A percentile compares a stretch with the other conserved stretches of the same genome.
Evolutionary conservation across 30 jellyfish, hydroid and myxozoan genomes (phyloP).

Genomic region (Cassiopea andromeda): DNA sequence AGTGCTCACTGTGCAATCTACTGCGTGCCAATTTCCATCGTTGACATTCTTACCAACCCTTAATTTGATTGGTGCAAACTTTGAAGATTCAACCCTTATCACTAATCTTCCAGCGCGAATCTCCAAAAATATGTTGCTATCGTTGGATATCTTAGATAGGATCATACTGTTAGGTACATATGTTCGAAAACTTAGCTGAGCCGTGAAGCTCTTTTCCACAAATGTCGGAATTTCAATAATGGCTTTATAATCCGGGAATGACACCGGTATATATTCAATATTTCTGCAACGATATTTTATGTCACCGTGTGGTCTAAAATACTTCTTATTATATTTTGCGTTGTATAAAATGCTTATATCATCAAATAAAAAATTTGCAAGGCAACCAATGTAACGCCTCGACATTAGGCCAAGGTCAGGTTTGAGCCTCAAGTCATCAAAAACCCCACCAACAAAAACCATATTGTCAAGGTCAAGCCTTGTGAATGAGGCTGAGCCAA

Average conservation of each 20-base stretch:
- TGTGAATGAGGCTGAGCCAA: constrained; percentile 58
- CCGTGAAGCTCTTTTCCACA: constrained; percentile 72
- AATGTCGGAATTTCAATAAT: constrained; percentile 74
- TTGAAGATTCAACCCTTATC: constrained; percentile 71
- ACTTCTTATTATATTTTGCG: constrained; percentile 76
- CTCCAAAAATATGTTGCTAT: constrained; percentile 77
- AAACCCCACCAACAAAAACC: constrained; percentile 87
- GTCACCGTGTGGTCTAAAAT: constrained; percentile 75
- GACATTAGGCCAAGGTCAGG: constrained; percentile 60
- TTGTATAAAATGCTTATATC: constrained; percentile 70
- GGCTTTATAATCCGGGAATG: constrained; percentile 81
- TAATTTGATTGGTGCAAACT: constrained; percentile 67
- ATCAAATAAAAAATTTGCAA: constrained; percentile 77
- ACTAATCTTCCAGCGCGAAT: constrained; percentile 68
- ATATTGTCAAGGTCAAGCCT: constrained; percentile 78
- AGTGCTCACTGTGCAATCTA: constrained; percentile 65
- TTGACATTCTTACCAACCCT: constrained; percentile 65
- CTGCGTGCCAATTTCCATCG: constrained; percentile 97
- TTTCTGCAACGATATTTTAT: constrained; percentile 72
- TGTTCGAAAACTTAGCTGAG: constrained; percentile 78
- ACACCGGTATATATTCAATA: constrained; percentile 76
- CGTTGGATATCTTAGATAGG: constrained; percentile 72
- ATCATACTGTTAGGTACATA: constrained; percentile 75
- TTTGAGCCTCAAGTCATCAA: constrained; percentile 30
- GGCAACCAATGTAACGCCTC: constrained; percentile 84